These are phyloP conservation scores for Dryobota labecula DNA, from an alignment of 2,888 invertebrate species.

Conservation along the genomic window DNA sequence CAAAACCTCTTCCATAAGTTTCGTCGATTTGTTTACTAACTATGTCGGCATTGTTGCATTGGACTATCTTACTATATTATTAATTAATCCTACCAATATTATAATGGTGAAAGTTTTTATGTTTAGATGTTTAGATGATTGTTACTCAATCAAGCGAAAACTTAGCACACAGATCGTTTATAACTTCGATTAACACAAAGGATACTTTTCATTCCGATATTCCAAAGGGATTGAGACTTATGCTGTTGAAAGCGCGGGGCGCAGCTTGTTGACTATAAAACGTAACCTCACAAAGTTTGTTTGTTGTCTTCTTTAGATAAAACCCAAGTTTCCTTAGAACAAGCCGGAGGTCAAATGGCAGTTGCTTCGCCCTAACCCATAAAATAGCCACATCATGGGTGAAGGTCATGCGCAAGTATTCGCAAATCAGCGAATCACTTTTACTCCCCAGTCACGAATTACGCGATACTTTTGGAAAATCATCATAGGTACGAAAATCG, in stretches of 20 bases:
- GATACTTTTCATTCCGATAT: too few relatives aligned
- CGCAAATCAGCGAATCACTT: conserved; percentile 38
- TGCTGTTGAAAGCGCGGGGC: too few relatives aligned
- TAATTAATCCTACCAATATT: too few relatives aligned
- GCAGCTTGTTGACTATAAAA: neutral
- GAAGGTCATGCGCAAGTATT: conserved; percentile 44
- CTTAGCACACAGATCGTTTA: too few relatives aligned
- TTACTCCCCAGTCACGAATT: conserved; percentile 54
- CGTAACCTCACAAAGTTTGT: neutral
- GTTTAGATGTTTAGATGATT: too few relatives aligned
- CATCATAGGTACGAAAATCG: conserved; percentile 55
- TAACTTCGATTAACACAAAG: too few relatives aligned
- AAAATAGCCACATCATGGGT: conserved; percentile 27
- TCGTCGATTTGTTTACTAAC: neutral
- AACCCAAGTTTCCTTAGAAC: neutral
- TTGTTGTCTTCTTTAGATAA: neutral
- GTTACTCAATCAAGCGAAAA: too few relatives aligned
- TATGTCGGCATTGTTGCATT: too few relatives aligned
- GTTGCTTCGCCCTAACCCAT: neutral
- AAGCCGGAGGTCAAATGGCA: conserved; percentile 14
- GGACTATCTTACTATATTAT: too few relatives aligned
- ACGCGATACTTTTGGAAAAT: conserved; percentile 39
- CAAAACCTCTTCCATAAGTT: neutral
- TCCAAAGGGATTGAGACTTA: too few relatives aligned
- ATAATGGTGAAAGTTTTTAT: too few relatives aligned